These are phyloP conservation scores for Solenodon paradoxus DNA, from an alignment of 2,113 vertebrate species.

Conservation along the genomic window DNA sequence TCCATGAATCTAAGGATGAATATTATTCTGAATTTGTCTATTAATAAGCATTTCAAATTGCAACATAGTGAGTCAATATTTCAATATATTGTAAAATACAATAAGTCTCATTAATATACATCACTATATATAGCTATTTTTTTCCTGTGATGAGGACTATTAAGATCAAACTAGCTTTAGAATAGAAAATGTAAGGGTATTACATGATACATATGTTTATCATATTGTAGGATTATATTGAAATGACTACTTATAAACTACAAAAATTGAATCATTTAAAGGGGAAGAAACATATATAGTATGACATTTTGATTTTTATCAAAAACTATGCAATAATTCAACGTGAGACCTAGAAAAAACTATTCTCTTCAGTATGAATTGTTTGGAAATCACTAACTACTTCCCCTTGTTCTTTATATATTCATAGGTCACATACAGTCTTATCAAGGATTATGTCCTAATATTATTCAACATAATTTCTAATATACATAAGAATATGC, in stretches of 20 bases:
- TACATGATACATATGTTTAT: too few relatives aligned
- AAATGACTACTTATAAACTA: too few relatives aligned
- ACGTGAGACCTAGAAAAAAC: not conserved
- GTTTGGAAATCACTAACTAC: not conserved
- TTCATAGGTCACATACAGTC: not conserved
- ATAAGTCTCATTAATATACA: too few relatives aligned
- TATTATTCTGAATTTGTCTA: not conserved
- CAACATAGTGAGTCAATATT: too few relatives aligned
- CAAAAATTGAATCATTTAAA: not conserved
- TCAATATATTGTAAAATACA: too few relatives aligned
- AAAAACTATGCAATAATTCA: too few relatives aligned
- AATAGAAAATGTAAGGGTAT: not conserved
- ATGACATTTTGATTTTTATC: not conserved
- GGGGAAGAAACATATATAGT: not conserved
- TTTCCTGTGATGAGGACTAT: too few relatives aligned
- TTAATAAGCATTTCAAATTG: not conserved
- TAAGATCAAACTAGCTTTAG: too few relatives aligned
- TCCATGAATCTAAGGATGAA: not conserved
- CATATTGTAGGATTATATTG: too few relatives aligned
- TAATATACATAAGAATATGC: not conserved
- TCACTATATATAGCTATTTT: too few relatives aligned
- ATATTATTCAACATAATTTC: not conserved
- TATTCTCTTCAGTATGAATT: not conserved
- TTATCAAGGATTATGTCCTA: not conserved
- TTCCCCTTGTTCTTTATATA: not conserved